Evolutionary conservation across 2,113 vertebrate genomes (phyloP).

Genomic region (Barbus barbus): DNA sequence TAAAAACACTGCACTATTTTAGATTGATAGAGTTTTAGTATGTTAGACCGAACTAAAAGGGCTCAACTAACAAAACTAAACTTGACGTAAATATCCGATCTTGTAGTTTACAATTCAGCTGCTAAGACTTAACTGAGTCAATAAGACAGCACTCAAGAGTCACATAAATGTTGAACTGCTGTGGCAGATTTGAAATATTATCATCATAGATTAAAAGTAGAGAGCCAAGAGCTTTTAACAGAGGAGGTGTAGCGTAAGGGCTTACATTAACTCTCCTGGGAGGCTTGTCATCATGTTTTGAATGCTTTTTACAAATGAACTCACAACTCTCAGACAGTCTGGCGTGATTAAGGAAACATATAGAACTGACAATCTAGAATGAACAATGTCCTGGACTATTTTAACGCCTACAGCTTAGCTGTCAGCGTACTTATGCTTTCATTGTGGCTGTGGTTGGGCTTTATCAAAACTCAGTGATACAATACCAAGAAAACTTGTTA

Average conservation of each 20-base stretch:
- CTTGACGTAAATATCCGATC: not conserved
- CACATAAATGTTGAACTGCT: constrained; percentile 5
- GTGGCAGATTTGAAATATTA: not conserved
- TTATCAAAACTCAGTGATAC: not conserved
- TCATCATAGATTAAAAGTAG: not conserved
- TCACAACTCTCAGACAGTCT: not conserved
- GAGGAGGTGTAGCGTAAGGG: not conserved
- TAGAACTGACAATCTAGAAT: not conserved
- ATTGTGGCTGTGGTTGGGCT: not conserved
- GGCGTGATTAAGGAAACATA: not conserved
- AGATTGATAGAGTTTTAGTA: not conserved
- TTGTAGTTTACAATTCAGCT: not conserved
- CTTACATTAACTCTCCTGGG: not conserved
- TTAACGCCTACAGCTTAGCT: not conserved
- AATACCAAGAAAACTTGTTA: too few relatives aligned
- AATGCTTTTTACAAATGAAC: not conserved
- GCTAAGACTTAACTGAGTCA: not conserved
- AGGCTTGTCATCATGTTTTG: not conserved
- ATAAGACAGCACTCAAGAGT: not conserved
- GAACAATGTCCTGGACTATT: not conserved
- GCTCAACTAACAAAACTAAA: not conserved
- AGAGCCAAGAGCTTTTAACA: not conserved
- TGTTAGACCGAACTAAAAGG: not conserved
- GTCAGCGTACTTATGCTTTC: not conserved
- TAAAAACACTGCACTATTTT: not conserved